Conservation (phyloP, 2,888 invertebrate species). For the Brachypterus glaber region DNA sequence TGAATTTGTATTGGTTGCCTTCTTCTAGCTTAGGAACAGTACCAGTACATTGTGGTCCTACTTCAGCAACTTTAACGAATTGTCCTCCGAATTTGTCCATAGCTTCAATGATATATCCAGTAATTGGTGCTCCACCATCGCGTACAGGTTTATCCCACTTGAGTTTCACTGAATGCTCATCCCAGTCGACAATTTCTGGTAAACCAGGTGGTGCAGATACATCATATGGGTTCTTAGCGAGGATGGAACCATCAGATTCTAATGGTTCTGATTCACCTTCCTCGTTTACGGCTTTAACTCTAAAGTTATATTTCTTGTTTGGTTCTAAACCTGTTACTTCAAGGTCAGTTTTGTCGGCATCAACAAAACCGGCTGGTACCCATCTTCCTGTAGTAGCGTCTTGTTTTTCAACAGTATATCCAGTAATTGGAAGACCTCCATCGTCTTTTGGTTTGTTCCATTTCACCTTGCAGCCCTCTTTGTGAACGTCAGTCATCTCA, state of each 20-base stretch:
- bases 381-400: constrained; percentile 79
- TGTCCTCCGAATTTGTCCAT: constrained; percentile 80
- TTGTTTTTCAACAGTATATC: constrained; percentile 92
- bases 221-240: constrained; percentile 97
- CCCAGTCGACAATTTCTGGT: constrained; percentile 84
- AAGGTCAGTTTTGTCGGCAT: constrained; percentile 72
- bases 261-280: constrained; percentile 96
- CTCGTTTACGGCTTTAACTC: constrained; percentile 93
- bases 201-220: constrained; percentile 80
- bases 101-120: constrained; percentile 85
- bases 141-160: constrained; percentile 86
- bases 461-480: constrained; percentile 85
- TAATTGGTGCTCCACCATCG: constrained; percentile 90
- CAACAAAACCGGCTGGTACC: constrained; percentile 77
- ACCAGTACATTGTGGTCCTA: constrained; percentile 77
- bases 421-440: constrained; percentile 83
- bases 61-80: constrained; percentile 78
- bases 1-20: constrained; percentile 92
- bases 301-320: constrained; percentile 93
- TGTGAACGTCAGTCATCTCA: constrained; percentile 82
- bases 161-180: constrained; percentile 80
- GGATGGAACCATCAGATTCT: constrained; percentile 74
- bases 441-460: constrained; percentile 97
- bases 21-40: constrained; percentile 84
- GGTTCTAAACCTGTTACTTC: constrained; percentile 85